Evolutionary conservation across 2,888 invertebrate genomes (phyloP), one percentile per base, ranked within the genome.

Genomic region (Serripes groenlandicus): DNA sequence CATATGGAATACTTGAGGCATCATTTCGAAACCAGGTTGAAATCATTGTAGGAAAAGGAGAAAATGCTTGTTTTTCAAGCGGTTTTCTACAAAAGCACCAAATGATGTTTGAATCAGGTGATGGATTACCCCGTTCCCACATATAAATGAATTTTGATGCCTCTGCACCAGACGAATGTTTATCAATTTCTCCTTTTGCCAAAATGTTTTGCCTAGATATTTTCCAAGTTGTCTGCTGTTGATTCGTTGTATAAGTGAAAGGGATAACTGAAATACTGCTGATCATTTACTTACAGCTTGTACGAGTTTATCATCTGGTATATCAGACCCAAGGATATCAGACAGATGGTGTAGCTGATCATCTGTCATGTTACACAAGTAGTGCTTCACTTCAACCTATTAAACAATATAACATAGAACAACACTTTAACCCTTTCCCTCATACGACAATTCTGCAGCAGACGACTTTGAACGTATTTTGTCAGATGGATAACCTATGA

Each of bases 281-380:
- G 21, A 49, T 49, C 1, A 49, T 1, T 18, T n/a, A 71, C 35
- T 71, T 58, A 71, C 71, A 11, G 56, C n/a, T 18, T 71, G 7
- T 34, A 92, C 85, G 15, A 93, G 84, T 26, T 89, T 84, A 21
- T 90, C 74, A 34, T 90, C 86, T 37, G 86, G 80, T 34, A 93
- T 89, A 37, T 91, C 84, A 15, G 78, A 32, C 2, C 86, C 87
- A 11, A 93, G 86, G 58, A 90, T 85, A 15, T 83, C 54, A n/a
- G 91, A 90, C 11, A 94, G 75, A 15, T 85, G 81, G 1, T 78
- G 23, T 74, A 91, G 84, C 72, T 92, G 88, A 7, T 80, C 34
- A 18, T 83, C 62, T 28, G 89, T 87, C 84, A 93, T 85, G 68
- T 90, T 88, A 77, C 94, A 93, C 56, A 93, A 60, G 15, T 60